Conservation (phyloP, 2,113 vertebrate genomes). For the Rousettus leschenaultii region DNA sequence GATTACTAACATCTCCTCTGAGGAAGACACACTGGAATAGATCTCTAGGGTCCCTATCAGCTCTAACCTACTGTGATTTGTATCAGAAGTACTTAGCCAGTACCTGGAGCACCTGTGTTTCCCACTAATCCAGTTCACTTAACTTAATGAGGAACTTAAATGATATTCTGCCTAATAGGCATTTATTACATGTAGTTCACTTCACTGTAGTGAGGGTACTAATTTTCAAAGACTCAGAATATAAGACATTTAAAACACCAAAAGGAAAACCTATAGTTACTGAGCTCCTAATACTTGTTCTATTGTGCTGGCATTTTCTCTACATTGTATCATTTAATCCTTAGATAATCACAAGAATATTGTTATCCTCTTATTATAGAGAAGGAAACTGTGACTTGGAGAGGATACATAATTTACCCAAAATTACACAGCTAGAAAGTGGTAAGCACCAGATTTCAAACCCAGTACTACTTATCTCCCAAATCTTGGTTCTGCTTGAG, state of each 20-base stretch:
- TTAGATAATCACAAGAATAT: neutral
- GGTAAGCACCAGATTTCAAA: constrained; percentile 30
- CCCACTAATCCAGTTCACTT: constrained; percentile 26
- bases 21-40: neutral
- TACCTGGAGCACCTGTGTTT: neutral
- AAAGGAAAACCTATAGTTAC: neutral
- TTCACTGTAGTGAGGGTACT: neutral
- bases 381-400: neutral
- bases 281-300: constrained; percentile 15
- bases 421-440: neutral
- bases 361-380: neutral
- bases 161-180: neutral
- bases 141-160: neutral
- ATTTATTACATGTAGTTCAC: constrained; percentile 6
- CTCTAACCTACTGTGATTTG: constrained; percentile 3
- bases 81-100: neutral
- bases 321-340: neutral
- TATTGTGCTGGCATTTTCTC: neutral
- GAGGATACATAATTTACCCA: neutral
- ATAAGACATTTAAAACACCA: neutral
- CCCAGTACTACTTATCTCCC: neutral
- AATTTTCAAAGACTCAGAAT: constrained; percentile 28
- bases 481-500: constrained; percentile 23
- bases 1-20: constrained; percentile 29
- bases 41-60: neutral